Conservation (phyloP, 2,797 vertebrate genomes). For the Parauchenoglanis ngamensis region DNA sequence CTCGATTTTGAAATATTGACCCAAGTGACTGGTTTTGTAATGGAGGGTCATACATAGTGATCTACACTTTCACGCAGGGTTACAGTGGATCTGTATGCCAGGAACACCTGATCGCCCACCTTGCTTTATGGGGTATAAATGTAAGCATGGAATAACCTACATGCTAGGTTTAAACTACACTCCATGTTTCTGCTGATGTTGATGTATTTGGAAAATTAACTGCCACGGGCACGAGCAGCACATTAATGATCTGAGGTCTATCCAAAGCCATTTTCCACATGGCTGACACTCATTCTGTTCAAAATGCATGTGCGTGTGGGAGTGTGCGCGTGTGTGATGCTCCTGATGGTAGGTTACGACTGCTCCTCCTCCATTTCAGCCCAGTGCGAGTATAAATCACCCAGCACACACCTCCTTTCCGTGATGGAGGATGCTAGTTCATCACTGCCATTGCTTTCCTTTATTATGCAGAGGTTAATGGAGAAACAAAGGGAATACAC, state of each 20-base stretch:
- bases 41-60: background rate
- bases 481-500: background rate
- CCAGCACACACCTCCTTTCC: background rate
- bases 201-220: background rate
- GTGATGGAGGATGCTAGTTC: conserved; percentile 17
- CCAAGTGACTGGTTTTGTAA: no score
- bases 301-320: background rate
- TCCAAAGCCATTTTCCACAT: conserved; percentile 17
- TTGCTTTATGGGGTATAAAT: background rate
- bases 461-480: conserved; percentile 9
- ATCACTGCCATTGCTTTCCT: conserved; percentile 1
- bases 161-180: background rate
- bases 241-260: conserved; percentile 16
- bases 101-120: background rate
- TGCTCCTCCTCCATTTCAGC: conserved; percentile 7
- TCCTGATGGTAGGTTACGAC: conserved; percentile 5
- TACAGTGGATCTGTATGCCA: background rate
- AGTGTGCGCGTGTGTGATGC: no score
- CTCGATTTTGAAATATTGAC: no score
- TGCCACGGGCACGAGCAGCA: background rate
- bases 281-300: background rate
- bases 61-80: background rate
- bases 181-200: background rate
- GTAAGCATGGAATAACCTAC: background rate
- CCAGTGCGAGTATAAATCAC: conserved; percentile 16